Evolutionary conservation across 2,888 invertebrate species (phyloP).

Genomic region (Diogma glabrata): DNA sequence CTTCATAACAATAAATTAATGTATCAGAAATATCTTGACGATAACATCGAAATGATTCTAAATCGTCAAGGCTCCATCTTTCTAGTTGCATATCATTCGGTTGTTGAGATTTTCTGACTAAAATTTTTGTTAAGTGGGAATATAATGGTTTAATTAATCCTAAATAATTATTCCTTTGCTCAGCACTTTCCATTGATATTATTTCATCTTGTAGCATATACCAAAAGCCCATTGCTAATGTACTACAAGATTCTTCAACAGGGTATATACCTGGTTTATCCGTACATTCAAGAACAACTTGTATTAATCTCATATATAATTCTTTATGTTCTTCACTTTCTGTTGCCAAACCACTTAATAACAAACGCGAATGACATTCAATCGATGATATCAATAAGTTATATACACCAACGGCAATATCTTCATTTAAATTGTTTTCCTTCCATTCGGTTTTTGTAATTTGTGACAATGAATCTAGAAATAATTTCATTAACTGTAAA

Average conservation of each 20-base stretch:
- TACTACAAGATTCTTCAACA: slow-evolving; percentile 76
- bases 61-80: slow-evolving; percentile 60
- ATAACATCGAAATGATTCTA: slow-evolving; percentile 76
- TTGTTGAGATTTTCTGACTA: slow-evolving; percentile 69
- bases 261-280: slow-evolving; percentile 74
- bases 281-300: slow-evolving; percentile 66
- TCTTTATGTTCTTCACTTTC: slow-evolving; percentile 39
- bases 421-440: slow-evolving; percentile 39
- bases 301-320: slow-evolving; percentile 50
- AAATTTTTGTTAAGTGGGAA: slow-evolving; percentile 59
- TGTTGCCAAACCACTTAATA: slow-evolving; percentile 32
- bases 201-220: slow-evolving; percentile 62
- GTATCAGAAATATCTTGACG: slow-evolving; percentile 78
- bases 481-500: slow-evolving; percentile 45
- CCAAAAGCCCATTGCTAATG: slow-evolving; percentile 82
- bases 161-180: slow-evolving; percentile 30
- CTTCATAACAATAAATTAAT: slow-evolving; percentile 74
- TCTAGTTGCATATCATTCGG: slow-evolving; percentile 49
- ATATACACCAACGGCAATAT: slow-evolving; percentile 54
- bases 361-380: slow-evolving; percentile 52
- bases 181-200: slow-evolving; percentile 28
- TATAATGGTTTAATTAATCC: slow-evolving; percentile 64
- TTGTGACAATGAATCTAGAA: slow-evolving; percentile 44
- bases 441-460: slow-evolving; percentile 42
- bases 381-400: slow-evolving; percentile 56